Base-by-base conservation (phyloP, 2,888 invertebrate genomes). In the Colostygia pectinataria region DNA sequence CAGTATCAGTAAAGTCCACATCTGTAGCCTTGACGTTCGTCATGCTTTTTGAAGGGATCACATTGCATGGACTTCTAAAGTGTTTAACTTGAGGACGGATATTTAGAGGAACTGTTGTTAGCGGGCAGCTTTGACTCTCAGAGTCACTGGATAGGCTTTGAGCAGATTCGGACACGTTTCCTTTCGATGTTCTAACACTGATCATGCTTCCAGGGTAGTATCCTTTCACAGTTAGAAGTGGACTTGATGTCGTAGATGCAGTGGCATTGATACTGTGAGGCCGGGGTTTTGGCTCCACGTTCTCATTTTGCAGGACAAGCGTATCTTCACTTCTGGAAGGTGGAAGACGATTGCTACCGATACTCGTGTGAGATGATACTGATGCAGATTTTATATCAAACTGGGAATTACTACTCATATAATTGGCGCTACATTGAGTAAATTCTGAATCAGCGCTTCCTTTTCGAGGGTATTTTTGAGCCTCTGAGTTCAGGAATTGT, bases 291-390 rank as follows among this genome's bases (percentile, higher is more conserved):
- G 90, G 69, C 61, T 85, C 76, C 0, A 75, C 63, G 39, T 69
- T 85, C 55, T 88, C 83, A 49, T 83, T 83, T 61, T 90, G 82
- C 0, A 86, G 68, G 0, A 91, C 91, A 4, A 96, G 79, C 0
- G 94, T 95, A 66, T 96, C 96, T 71, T 96, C 96, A 55, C 96
- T 96, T 37, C 95, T 91, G 0, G 96, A 96, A 0, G 96, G 95
- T 2, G 95, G 94, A 38, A 96, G 79, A 23, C 94, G 90, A 59
- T 42, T 86, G 65, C 60, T 91, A 55, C 55, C 79, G 59, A 79
- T 86, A 73, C 78, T 90, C 55, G 68, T 80, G 69, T 84, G 84
- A 34, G 89, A 84, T 38, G 89, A 84, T 38, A 76, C 81, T 4
- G 40, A 31, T 23, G 79, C 68, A 0, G 86, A 84, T 42, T 87